Evolutionary conservation across 2,797 vertebrate genomes (phyloP).

Genomic region (Siniperca undulata): DNA sequence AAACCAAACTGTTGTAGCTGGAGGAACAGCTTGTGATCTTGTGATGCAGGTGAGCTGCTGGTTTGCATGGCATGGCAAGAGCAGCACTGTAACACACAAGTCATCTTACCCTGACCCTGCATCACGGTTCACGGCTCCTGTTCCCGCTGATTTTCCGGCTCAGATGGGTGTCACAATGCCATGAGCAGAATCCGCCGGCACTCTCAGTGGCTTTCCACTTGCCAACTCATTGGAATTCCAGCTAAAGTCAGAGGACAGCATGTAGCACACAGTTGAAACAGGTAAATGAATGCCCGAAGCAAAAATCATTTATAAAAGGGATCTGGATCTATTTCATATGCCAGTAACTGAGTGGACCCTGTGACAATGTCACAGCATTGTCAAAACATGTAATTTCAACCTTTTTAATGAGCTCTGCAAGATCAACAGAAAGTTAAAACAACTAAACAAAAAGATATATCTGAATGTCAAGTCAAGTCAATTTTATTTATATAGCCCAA

Average conservation of each 20-base stretch:
- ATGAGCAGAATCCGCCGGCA: conserved; percentile 43
- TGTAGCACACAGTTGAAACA: conserved; percentile 37
- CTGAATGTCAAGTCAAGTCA: neutral
- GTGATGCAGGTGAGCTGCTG: conserved; percentile 41
- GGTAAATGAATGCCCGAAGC: conserved; percentile 35
- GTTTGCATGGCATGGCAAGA: conserved; percentile 28
- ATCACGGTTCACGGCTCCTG: conserved; percentile 69
- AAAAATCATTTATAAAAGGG: conserved; percentile 13
- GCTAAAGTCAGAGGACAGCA: conserved; percentile 47
- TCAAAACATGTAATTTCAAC: conserved; percentile 8
- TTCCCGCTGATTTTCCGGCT: conserved; percentile 67
- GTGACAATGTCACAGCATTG: neutral
- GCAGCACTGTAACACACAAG: conserved; percentile 40
- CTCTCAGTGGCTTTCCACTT: conserved; percentile 53
- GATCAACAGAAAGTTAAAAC: neutral
- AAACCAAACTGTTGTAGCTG: conserved; percentile 15
- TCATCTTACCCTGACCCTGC: conserved; percentile 65
- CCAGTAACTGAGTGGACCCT: neutral
- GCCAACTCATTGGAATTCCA: conserved; percentile 70
- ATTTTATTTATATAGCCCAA: no score
- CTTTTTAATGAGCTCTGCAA: conserved; percentile 5
- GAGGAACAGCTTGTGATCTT: conserved; percentile 20
- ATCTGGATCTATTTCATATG: conserved; percentile 5
- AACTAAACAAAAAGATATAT: neutral
- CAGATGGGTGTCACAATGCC: conserved; percentile 67